Evolutionary conservation across 2,113 vertebrate genomes (phyloP).

Genomic region (Equus quagga): DNA sequence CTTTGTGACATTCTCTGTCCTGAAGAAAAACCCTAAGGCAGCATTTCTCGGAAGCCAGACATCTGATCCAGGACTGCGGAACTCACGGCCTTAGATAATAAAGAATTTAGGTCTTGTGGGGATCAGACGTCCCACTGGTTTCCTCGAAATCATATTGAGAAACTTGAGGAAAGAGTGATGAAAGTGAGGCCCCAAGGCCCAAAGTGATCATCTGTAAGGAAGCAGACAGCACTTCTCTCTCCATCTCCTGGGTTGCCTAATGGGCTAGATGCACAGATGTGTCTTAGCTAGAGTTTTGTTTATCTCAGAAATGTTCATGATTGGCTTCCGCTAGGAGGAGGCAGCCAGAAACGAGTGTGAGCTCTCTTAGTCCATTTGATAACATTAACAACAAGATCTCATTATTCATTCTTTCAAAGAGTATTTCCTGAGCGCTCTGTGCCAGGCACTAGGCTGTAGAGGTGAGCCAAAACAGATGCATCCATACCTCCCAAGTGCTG

Average conservation of each 20-base stretch:
- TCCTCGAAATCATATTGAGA: conserved; percentile 58
- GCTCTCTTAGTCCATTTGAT: not conserved
- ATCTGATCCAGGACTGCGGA: not conserved
- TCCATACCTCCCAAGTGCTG: not conserved
- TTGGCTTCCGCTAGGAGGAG: not conserved
- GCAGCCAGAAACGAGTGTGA: not conserved
- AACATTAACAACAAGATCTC: not conserved
- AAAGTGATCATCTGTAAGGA: not conserved
- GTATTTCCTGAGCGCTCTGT: not conserved
- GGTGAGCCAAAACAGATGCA: not conserved
- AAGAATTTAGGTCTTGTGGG: not conserved
- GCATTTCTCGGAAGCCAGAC: conserved; percentile 33
- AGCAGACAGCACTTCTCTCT: not conserved
- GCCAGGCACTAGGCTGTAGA: not conserved
- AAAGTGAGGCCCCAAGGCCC: not conserved
- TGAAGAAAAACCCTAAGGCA: not conserved
- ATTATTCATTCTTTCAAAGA: not conserved
- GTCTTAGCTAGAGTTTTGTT: not conserved
- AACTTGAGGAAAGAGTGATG: conserved; percentile 33
- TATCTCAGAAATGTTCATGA: not conserved
- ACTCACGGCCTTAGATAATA: not conserved
- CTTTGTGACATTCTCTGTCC: not conserved
- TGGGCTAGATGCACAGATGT: conserved; percentile 43
- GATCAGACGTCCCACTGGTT: not conserved
- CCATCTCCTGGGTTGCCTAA: conserved; percentile 34